Base-by-base conservation (phyloP, 2,113 vertebrate genomes). In the Hypomesus transpacificus region DNA sequence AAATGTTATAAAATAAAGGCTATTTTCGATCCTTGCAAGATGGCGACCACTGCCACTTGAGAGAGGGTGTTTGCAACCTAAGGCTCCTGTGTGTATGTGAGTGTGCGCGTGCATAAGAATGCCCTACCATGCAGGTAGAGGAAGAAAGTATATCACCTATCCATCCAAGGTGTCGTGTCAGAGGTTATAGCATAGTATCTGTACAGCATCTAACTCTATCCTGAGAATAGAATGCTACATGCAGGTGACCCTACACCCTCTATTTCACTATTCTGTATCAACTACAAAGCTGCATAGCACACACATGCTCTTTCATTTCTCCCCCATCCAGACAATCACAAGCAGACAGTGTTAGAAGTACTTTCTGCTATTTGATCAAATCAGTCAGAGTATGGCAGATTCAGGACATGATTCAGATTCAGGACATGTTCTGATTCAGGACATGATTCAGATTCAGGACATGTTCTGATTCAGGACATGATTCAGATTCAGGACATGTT, bases 201-300 rank as follows among this genome's bases (percentile, higher is more conserved):
- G 26, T 16, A 82, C 75, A 64, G 69, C 24, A 79, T 65, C 77
- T 76, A 69, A 21, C 58, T 70, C 66, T 70, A 75, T 75, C 73
- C 71, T 46, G 71, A 77, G 74, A 60, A 68, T 21, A 74, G 60
- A 57, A 5, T 31, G 58, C 46, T 39, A 61, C 52, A 78, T 28
- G n/a, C 46, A 53, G 63, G 4, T 62, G 21, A 4, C 60, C 60
- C 60, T 62, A 60, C 22, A 24, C 22, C 58, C 0, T 28, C 22
- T 17, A 5, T 62, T 68, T 69, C 39, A 24, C 65, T 62, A 24
- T 57, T 75, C 75, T 34, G 53, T 53, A 52, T 71, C 51, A 70
- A 71, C 28, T 73, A 74, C 78, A 76, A 79, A 76, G 70, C 74
- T 79, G 76, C 80, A 79, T 70, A 70, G 76, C 73, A 75, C 75